Conservation (phyloP, 2,113 vertebrate genomes). For the Carassius auratus region DNA sequence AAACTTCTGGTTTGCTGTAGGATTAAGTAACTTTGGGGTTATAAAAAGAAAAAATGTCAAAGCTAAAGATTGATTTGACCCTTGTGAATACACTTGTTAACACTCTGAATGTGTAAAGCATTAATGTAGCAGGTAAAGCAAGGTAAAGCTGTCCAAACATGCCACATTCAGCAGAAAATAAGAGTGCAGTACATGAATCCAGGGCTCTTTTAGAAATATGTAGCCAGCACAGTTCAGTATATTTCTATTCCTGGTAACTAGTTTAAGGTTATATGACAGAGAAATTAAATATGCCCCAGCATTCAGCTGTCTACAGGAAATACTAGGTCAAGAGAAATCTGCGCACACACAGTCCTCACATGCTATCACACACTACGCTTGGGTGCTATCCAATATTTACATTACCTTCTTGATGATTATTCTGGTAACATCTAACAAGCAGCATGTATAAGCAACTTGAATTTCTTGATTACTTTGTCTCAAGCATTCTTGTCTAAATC, state of each 20-base stretch:
- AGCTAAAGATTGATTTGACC: neutral
- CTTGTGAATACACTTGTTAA: neutral
- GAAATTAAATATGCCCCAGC: slow-evolving; percentile 14
- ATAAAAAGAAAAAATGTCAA: neutral
- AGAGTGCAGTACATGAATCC: slow-evolving; percentile 3
- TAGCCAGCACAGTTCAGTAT: slow-evolving; percentile 32
- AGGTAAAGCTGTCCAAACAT: neutral
- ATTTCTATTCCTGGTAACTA: slow-evolving; percentile 45
- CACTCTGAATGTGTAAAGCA: neutral
- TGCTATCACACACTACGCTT: neutral
- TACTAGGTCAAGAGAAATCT: slow-evolving; percentile 46
- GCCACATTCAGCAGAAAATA: slow-evolving; percentile 21
- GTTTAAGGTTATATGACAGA: slow-evolving; percentile 33
- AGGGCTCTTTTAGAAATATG: slow-evolving; percentile 33
- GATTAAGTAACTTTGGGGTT: neutral
- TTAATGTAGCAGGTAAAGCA: neutral
- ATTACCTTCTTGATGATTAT: neutral
- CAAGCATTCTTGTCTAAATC: no score
- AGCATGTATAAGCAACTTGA: no score
- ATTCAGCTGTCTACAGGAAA: slow-evolving; percentile 2
- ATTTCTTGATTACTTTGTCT: no score
- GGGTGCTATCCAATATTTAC: neutral
- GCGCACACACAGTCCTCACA: neutral
- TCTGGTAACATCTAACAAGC: neutral
- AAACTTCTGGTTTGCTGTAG: neutral